Percentiles rank a stretch among this genome's conserved stretches.
These are phyloP conservation scores for Muscidifurax raptorellus DNA, from an alignment of 1,140 invertebrate genomes.

Conservation along the genomic window DNA sequence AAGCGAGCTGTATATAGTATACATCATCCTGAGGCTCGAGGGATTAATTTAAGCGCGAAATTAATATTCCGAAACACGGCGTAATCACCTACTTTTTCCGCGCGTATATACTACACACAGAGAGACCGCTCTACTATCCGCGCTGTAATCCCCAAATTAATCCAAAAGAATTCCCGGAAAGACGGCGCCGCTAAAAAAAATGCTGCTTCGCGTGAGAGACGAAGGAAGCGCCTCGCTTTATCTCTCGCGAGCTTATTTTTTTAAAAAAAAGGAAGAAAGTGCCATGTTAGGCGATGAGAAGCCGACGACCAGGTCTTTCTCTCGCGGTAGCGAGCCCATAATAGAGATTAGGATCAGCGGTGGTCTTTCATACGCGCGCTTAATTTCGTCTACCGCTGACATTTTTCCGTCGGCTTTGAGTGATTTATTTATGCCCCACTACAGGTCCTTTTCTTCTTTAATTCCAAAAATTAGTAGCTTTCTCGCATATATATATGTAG, in stretches of 20 bases:
- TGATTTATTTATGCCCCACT: background rate
- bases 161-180: conserved; percentile 9
- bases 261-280: background rate
- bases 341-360: background rate
- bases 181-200: background rate
- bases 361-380: too few relatives aligned
- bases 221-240: background rate
- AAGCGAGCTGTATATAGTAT: too few relatives aligned
- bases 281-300: background rate
- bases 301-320: background rate
- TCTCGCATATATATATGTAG: too few relatives aligned
- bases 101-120: background rate
- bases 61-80: conserved; percentile 33
- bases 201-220: background rate
- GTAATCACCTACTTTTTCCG: background rate
- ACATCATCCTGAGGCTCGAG: background rate
- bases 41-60: conserved; percentile 34
- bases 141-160: conserved; percentile 34
- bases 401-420: background rate
- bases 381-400: background rate
- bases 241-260: background rate
- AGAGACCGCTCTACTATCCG: too few relatives aligned
- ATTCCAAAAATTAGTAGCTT: too few relatives aligned
- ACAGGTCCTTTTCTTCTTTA: too few relatives aligned
- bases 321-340: background rate